These are phyloP conservation scores for Polia nebulosa DNA, from an alignment of 2,888 invertebrate species.

Conservation along the genomic window DNA sequence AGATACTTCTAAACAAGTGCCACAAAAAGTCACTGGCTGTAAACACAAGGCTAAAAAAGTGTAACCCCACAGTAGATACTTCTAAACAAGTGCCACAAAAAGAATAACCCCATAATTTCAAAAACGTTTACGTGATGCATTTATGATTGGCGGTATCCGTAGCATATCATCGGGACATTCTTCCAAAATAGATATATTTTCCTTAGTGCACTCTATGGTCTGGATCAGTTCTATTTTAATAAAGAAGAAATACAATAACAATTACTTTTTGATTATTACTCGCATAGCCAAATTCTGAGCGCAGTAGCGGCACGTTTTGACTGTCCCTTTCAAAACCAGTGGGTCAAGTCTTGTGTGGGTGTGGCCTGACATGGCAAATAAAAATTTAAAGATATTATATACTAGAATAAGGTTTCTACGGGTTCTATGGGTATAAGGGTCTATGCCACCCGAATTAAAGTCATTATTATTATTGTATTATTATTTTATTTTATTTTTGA, in stretches of 20 bases:
- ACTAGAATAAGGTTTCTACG: too few relatives aligned
- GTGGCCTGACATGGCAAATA: too few relatives aligned
- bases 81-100: slow-evolving; percentile 4
- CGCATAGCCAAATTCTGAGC: neutral
- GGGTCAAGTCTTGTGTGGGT: too few relatives aligned
- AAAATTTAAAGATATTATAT: too few relatives aligned
- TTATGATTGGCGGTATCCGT: slow-evolving; percentile 2
- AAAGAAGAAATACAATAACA: slow-evolving; percentile 12
- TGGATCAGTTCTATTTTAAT: neutral
- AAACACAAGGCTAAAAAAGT: slow-evolving; percentile 7
- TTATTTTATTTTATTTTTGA: too few relatives aligned
- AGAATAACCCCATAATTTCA: neutral
- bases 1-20: neutral
- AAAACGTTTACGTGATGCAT: slow-evolving; percentile 43
- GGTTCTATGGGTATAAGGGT: too few relatives aligned
- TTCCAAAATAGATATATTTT: slow-evolving; percentile 3
- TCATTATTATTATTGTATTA: too few relatives aligned
- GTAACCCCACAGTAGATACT: neutral
- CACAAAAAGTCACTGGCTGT: neutral
- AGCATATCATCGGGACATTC: slow-evolving; percentile 46
- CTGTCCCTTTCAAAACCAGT: too few relatives aligned
- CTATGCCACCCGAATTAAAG: too few relatives aligned
- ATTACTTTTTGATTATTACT: neutral
- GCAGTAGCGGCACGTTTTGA: too few relatives aligned
- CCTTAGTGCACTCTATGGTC: neutral